Base-by-base conservation (phyloP, 2,113 vertebrate genomes). In the Anhinga rufa region DNA sequence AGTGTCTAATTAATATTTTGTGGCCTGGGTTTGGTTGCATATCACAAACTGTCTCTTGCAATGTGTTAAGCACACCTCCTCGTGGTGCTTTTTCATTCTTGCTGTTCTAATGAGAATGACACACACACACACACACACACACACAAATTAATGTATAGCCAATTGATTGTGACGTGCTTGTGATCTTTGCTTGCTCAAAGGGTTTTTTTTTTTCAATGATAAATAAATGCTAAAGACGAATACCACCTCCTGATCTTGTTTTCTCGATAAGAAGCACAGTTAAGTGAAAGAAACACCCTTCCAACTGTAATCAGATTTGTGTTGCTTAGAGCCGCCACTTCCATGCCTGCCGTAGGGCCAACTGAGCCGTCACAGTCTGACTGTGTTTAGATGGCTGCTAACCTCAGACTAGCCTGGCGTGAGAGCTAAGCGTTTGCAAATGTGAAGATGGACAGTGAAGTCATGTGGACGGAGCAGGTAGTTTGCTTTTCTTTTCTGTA, bases 171-270 rank as follows among this genome's bases (percentile, higher is more conserved):
- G 99, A 99, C 95, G 98, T 99, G 98, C 98, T 99, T 99, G 98
- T 99, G 98, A 98, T 98, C 98, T 98, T 98, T 99, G 99, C 99
- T 99, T 99, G 99, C 98, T 99, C 97, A 97, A 98, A 98, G 96
- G 92, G 92, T 71, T 64, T 64, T 70, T 65, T 95, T 64, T 96
- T 95, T 88, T 92, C 98, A 98, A 98, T 98, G 97, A 98, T 98
- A 98, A 99, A 99, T 99, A 99, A 99, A 99, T 98, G 98, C 98
- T 98, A 97, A 99, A 98, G 97, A 98, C 97, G 46, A 99, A 98
- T 84, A 96, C 92, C 96, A 97, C 94, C 92, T 98, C 96, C 97
- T 94, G 97, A 98, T 96, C 98, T 98, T 97, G 93, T 98, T 98
- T 98, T 97, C 97, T 98, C 94, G 13, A 86, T 87, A 68, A 96